Percentiles rank a stretch among this genome's conserved stretches.
phyloP scores from a whole-genome alignment of 2,888 invertebrate genomes.

The Nysson spinosus region DNA sequence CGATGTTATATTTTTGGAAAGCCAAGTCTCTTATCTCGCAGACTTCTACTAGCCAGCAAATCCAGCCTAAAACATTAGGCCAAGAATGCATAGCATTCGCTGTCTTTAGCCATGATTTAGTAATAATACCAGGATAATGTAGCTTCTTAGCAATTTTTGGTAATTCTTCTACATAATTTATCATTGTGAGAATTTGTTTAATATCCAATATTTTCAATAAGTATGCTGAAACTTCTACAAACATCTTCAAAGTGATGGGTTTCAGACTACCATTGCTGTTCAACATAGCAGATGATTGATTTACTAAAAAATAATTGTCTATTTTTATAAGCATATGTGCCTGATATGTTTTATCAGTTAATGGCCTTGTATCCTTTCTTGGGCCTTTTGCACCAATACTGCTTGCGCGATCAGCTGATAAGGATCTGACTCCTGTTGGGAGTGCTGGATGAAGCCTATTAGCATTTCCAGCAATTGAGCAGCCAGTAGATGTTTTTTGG shows the following conservation, averaged over 20 bases:
- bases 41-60: conserved; percentile 79
- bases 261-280: conserved; percentile 69
- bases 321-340: conserved; percentile 66
- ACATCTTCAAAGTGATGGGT: conserved; percentile 70
- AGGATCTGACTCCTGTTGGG: conserved; percentile 59
- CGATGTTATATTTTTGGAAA: conserved; percentile 57
- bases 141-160: conserved; percentile 79
- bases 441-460: conserved; percentile 12
- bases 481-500: background rate
- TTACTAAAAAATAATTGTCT: conserved; percentile 64
- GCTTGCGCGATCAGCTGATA: conserved; percentile 68
- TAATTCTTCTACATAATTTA: conserved; percentile 76
- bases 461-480: conserved; percentile 29
- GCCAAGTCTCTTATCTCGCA: conserved; percentile 75
- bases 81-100: conserved; percentile 81
- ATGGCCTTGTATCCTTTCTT: conserved; percentile 68
- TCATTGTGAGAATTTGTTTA: conserved; percentile 59
- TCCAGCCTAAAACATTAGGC: conserved; percentile 80
- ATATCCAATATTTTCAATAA: conserved; percentile 62
- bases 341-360: conserved; percentile 70
- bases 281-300: conserved; percentile 56
- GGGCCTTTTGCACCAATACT: conserved; percentile 56
- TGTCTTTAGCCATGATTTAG: conserved; percentile 81
- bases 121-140: conserved; percentile 79
- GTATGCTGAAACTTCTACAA: conserved; percentile 66